Conservation (phyloP, 2,888 invertebrate genomes). For the Trimorus sp. region DNA sequence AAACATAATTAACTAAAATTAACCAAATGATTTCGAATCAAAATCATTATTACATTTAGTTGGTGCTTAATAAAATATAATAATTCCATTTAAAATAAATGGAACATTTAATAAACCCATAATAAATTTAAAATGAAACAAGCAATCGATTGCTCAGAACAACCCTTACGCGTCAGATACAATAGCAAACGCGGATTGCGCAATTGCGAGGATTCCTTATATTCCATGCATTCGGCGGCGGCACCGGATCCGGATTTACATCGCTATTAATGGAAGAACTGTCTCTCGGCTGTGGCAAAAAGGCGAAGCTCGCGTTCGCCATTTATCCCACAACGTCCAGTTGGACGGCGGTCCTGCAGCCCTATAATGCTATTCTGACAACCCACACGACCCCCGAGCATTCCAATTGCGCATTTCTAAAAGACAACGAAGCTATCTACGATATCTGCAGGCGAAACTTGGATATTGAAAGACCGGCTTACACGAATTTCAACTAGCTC, state of each 20-base stretch:
- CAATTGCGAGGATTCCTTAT: not conserved
- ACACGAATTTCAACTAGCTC: constrained; percentile 9
- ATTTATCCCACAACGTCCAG: constrained; percentile 7
- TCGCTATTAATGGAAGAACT: constrained; percentile 1
- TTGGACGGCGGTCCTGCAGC: constrained; percentile 8
- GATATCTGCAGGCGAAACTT: constrained; percentile 15
- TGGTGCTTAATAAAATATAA: too few species aligned
- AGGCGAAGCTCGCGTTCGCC: constrained; percentile 5
- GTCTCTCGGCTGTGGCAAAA: constrained; percentile 2
- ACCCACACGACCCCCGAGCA: constrained; percentile 15
- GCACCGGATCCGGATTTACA: not conserved
- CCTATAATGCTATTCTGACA: constrained; percentile 10
- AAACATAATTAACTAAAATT: too few species aligned
- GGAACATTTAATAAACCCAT: too few species aligned
- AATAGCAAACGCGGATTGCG: not conserved
- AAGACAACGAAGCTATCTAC: constrained; percentile 19
- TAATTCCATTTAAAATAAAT: too few species aligned
- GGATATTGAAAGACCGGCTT: constrained; percentile 8
- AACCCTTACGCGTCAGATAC: too few species aligned
- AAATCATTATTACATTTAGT: too few species aligned
- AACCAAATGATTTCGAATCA: too few species aligned
- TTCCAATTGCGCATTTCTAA: constrained; percentile 12
- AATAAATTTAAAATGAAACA: too few species aligned
- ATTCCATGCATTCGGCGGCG: not conserved
- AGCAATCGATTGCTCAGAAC: too few species aligned